These are phyloP conservation scores for Petrocephalus microphthalmus DNA, from an alignment of 2,113 vertebrate species.

Conservation along the genomic window DNA sequence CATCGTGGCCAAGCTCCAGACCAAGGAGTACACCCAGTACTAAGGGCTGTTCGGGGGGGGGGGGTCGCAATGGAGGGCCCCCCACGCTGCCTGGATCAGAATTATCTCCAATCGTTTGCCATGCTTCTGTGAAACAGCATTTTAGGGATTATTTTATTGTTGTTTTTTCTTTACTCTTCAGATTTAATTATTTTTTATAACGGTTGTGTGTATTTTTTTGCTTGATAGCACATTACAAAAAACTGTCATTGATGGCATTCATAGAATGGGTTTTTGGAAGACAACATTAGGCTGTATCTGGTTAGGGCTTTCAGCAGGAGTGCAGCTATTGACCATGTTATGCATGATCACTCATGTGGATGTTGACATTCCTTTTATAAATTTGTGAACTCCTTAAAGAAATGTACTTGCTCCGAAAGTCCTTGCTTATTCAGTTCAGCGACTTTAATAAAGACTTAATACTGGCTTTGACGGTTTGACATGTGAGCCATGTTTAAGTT, in stretches of 20 bases:
- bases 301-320: constrained; percentile 22
- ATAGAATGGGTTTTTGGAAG: constrained; percentile 24
- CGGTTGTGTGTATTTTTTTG: constrained; percentile 57
- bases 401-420: constrained; percentile 81
- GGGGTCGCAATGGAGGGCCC: neutral
- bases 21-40: constrained; percentile 94
- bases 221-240: constrained; percentile 65
- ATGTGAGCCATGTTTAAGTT: constrained; percentile 1
- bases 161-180: constrained; percentile 76
- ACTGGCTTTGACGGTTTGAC: constrained; percentile 27
- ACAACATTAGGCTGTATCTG: constrained; percentile 11
- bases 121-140: constrained; percentile 73
- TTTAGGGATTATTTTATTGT: constrained; percentile 74
- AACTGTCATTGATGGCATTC: constrained; percentile 64
- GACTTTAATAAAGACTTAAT: constrained; percentile 81
- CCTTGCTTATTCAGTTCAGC: constrained; percentile 66
- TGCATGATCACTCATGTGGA: constrained; percentile 81
- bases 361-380: constrained; percentile 91
- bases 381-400: constrained; percentile 76
- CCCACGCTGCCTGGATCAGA: constrained; percentile 50
- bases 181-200: constrained; percentile 80
- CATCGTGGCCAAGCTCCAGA: constrained; percentile 88
- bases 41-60: constrained; percentile 49
- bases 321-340: constrained; percentile 71
- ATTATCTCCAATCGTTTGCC: constrained; percentile 74